Percentiles rank a stretch among this genome's conserved stretches.
phyloP scores from a whole-genome alignment of 1,140 invertebrate species.

The Hylaeus volcanicus region DNA sequence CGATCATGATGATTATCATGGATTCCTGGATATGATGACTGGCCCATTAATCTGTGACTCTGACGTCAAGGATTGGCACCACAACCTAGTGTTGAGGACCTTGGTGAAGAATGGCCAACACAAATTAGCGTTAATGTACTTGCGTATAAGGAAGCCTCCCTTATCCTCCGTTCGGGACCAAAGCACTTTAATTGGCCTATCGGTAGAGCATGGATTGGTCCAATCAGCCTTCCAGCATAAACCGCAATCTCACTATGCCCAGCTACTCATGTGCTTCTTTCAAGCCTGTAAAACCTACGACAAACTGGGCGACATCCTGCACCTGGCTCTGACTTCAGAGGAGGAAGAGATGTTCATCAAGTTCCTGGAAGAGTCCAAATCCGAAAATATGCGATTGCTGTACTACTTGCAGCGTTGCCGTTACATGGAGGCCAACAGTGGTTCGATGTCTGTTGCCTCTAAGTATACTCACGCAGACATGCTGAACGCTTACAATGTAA shows the following conservation, averaged over 20 bases:
- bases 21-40: constrained; percentile 75
- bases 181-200: constrained; percentile 77
- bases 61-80: constrained; percentile 83
- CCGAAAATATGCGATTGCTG: constrained; percentile 72
- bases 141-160: constrained; percentile 80
- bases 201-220: constrained; percentile 82
- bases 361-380: constrained; percentile 78
- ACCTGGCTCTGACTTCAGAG: constrained; percentile 79
- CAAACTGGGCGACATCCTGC: constrained; percentile 81
- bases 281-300: constrained; percentile 77
- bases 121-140: constrained; percentile 82
- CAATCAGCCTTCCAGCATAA: constrained; percentile 83
- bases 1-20: constrained; percentile 88
- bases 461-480: constrained; percentile 51
- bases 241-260: constrained; percentile 74
- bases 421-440: constrained; percentile 78
- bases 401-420: constrained; percentile 77
- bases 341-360: constrained; percentile 82
- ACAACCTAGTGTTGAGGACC: constrained; percentile 81
- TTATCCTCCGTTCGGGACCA: constrained; percentile 80
- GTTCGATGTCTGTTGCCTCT: constrained; percentile 31
- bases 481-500: constrained; percentile 71
- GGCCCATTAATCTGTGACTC: constrained; percentile 71
- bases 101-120: constrained; percentile 81
- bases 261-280: constrained; percentile 74